Evolutionary conservation across 2,888 invertebrate species (phyloP), one percentile per base, ranked within the genome.

Genomic region (Drosophila imparisetae): DNA sequence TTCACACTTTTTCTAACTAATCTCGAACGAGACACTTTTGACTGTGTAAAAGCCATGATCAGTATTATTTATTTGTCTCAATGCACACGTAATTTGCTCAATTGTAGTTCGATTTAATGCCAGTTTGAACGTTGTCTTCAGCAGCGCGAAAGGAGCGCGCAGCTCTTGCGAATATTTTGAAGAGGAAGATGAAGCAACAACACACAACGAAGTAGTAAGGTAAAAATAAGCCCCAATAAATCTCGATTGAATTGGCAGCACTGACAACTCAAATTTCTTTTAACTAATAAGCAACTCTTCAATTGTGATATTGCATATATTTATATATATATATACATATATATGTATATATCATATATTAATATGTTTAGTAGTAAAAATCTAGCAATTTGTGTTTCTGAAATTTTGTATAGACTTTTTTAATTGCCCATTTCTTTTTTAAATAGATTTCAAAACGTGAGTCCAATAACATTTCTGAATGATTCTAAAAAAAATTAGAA

Each of bases 101-200:
- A 54, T 71, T 72, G 29, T 54, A 70, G 38, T 32, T 52, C 53
- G 53, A 59, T 72, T 81, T 81, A 75, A 50, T 61, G 53, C n/a
- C 62, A 50, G 61, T 80, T 80, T 80, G 74, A 80, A 81, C 71
- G 57, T 48, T 34, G 66, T 67, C 71, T 70, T 77, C 60, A 54
- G 66, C 71, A 76, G 73, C 77, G 79, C 79, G 80, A 72, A 80
- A 81, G 84, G 77, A 77, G 80, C 84, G 82, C 84, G 84, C 81
- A 67, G 90, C 81, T 80, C 83, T 82, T 73, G 85, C 84, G 77
- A 83, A 86, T 84, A 76, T 67, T 74, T 66, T 61, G 72, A 83
- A 80, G 86, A 83, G 79, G 85, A 79, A 84, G 77, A 81, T 53
- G 80, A 58, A 59, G 55, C 77, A 80, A 86, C 82, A 89, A 87